A percentile compares a stretch with the other conserved stretches of the same genome.
Evolutionary conservation across 2,888 invertebrate species (phyloP).

Genomic region (Nomada lathburiana): DNA sequence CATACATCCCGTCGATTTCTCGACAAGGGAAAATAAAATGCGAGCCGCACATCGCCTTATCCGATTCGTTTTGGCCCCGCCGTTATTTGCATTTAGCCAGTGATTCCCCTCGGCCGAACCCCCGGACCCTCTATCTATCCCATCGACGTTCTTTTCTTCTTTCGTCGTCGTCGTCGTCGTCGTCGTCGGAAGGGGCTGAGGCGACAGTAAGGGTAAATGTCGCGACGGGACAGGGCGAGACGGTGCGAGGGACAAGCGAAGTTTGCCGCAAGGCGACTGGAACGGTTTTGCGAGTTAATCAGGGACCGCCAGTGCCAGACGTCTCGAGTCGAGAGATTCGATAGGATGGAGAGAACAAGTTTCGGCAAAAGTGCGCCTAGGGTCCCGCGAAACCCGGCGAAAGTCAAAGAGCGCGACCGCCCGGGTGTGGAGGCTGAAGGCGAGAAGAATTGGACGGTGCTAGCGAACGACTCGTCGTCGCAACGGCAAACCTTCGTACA

Average conservation of each 20-base stretch:
- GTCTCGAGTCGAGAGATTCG: conserved; percentile 76
- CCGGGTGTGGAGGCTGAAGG: not conserved
- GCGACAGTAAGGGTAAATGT: conserved; percentile 17
- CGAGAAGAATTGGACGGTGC: conserved; percentile 6
- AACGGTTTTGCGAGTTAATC: conserved; percentile 80
- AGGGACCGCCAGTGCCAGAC: conserved; percentile 79
- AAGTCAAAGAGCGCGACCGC: conserved; percentile 41
- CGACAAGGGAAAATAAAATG: conserved; percentile 63
- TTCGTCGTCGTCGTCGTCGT: conserved; percentile 8
- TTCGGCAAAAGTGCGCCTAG: conserved; percentile 56
- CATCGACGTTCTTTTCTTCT: conserved; percentile 55
- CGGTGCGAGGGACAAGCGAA: conserved; percentile 55
- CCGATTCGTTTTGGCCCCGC: conserved; percentile 60
- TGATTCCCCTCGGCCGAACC: conserved; percentile 33
- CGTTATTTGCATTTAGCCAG: conserved; percentile 76
- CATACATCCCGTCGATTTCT: conserved; percentile 37
- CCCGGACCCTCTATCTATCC: conserved; percentile 35
- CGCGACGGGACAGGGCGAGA: conserved; percentile 26
- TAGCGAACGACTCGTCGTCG: too few species aligned
- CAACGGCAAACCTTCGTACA: too few species aligned
- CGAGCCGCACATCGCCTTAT: conserved; percentile 54
- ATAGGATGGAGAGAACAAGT: conserved; percentile 58
- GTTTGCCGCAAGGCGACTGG: conserved; percentile 71
- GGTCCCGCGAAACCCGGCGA: conserved; percentile 40
- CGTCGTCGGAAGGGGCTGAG: conserved; percentile 10